Conservation (phyloP, 2,113 vertebrate genomes). For the Leuciscus idus region DNA sequence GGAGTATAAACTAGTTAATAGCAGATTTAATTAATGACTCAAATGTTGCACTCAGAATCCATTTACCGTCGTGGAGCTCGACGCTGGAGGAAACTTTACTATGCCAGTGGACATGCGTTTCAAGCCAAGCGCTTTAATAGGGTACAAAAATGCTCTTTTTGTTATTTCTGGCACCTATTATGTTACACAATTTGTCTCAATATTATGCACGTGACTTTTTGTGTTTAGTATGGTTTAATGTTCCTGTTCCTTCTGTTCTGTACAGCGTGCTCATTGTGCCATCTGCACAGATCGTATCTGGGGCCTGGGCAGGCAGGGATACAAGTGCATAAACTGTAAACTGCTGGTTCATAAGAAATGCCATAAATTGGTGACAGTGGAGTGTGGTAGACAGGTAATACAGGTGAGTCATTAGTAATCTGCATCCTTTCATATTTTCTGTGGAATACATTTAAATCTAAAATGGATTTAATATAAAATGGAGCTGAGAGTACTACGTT, state of each 20-base stretch:
- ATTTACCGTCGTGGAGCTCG: slow-evolving; percentile 96
- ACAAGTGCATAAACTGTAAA: slow-evolving; percentile 99
- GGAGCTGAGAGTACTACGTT: neutral
- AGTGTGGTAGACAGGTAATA: slow-evolving; percentile 85
- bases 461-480: neutral
- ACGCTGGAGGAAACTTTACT: slow-evolving; percentile 98
- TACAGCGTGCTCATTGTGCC: slow-evolving; percentile 95
- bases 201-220: neutral
- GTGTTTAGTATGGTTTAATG: neutral
- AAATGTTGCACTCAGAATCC: slow-evolving; percentile 81
- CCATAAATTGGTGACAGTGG: slow-evolving; percentile 91
- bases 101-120: slow-evolving; percentile 96
- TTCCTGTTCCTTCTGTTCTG: slow-evolving; percentile 36
- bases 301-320: slow-evolving; percentile 96
- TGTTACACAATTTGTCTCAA: neutral
- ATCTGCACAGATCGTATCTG: slow-evolving; percentile 98
- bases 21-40: neutral
- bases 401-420: slow-evolving; percentile 3
- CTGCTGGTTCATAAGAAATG: slow-evolving; percentile 98
- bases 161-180: neutral
- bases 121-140: slow-evolving; percentile 99
- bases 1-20: neutral
- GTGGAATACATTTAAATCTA: neutral
- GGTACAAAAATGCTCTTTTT: slow-evolving; percentile 70
- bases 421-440: neutral